phyloP scores from a whole-genome alignment of 64 coral and sea anemone species.

The Stichodactyla helianthus region DNA sequence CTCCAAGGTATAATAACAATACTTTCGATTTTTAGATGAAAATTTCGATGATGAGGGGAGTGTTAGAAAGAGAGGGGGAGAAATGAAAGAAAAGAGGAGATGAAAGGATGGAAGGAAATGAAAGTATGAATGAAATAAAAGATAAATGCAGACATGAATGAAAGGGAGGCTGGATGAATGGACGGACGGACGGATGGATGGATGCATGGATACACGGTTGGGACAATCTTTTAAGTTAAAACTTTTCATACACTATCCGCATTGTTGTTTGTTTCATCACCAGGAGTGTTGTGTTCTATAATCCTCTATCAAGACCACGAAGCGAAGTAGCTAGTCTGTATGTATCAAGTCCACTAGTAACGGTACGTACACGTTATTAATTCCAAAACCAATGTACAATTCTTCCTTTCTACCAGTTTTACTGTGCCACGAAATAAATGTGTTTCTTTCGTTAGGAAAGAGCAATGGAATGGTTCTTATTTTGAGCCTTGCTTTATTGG shows the following conservation, averaged over 20 bases:
- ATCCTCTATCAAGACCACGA: constrained; percentile 48
- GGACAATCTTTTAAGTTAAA: background rate
- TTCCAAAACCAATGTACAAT: background rate
- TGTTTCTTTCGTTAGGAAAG: too few relatives aligned
- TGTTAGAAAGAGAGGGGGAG: background rate
- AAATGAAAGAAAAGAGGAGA: too few relatives aligned
- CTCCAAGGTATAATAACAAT: constrained; percentile 37
- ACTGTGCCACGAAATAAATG: too few relatives aligned
- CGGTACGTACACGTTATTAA: background rate
- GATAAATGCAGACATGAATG: background rate
- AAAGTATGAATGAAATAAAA: background rate
- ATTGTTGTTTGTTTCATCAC: background rate
- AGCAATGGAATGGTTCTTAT: too few relatives aligned
- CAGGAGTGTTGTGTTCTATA: constrained; percentile 63
- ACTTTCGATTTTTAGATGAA: too few relatives aligned
- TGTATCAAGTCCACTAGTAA: constrained; percentile 49
- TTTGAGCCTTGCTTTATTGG: too few relatives aligned
- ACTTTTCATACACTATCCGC: background rate
- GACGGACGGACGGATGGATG: background rate
- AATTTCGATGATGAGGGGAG: too few relatives aligned
- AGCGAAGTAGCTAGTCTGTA: constrained; percentile 60
- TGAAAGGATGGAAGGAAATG: background rate
- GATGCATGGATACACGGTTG: background rate
- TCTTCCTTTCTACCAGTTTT: too few relatives aligned
- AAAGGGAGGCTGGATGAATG: background rate